These are phyloP conservation scores for Mastacembelus armatus DNA, from an alignment of 2,797 vertebrate genomes.

Conservation along the genomic window DNA sequence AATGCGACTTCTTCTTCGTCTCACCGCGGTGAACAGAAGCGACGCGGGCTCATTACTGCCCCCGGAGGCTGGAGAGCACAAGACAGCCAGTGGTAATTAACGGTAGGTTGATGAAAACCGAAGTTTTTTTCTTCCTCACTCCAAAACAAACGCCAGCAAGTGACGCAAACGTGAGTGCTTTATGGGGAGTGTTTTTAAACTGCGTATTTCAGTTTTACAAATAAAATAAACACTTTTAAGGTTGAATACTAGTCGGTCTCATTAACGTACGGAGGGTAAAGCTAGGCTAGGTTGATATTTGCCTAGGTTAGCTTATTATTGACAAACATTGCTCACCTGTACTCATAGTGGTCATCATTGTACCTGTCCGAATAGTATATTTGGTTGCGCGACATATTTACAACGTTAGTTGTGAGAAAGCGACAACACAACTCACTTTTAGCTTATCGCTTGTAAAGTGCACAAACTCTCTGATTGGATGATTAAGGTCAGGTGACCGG, in stretches of 20 bases:
- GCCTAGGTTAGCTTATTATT: not conserved
- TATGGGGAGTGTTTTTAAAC: not conserved
- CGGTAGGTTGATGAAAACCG: no score
- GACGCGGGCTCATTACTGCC: not conserved
- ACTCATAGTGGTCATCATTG: conserved; percentile 30
- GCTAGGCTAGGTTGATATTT: no score
- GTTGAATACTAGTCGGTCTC: not conserved
- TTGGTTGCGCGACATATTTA: conserved; percentile 31
- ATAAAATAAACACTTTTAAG: rapidly evolving
- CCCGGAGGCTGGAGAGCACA: not conserved
- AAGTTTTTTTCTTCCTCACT: no score
- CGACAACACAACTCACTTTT: not conserved
- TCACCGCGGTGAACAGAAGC: not conserved
- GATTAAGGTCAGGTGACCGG: conserved; percentile 32
- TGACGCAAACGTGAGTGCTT: no score
- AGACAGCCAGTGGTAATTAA: not conserved
- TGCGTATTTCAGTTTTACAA: not conserved
- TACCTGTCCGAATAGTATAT: conserved; percentile 42
- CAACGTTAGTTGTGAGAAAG: no score
- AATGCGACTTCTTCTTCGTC: not conserved
- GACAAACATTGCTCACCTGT: conserved; percentile 19
- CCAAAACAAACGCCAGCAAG: no score
- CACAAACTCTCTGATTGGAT: conserved; percentile 24
- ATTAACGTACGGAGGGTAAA: not conserved
- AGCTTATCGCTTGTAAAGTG: not conserved